Evolutionary conservation across 2,113 vertebrate genomes (phyloP), one percentile per base, ranked within the genome.

Genomic region (Dissostichus mawsoni): DNA sequence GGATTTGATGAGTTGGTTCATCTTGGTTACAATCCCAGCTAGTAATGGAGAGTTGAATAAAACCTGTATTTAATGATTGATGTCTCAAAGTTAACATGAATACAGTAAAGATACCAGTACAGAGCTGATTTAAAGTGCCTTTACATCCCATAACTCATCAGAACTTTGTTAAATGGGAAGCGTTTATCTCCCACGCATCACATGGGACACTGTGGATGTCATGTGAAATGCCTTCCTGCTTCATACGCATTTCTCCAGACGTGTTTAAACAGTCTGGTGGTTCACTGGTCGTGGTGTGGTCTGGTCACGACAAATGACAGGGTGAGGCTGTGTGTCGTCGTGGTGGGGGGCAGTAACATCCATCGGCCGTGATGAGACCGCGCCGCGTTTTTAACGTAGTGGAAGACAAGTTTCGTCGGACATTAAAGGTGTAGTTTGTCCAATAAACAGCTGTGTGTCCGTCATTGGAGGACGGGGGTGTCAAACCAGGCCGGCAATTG

Each of bases 251-350:
- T 20, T 69, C 67, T 79, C 44, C 3, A 12, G 78, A 88, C 61
- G 69, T 57, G 51, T 70, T 66, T 65, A 11, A 61, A 44, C 74
- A 45, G 78, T 69, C 18, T 74, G 61, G 74, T 69, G 71, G 62
- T 80, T 56, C 66, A 50, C 70, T 74, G 76, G 65, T 70, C 47
- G 61, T 36, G 81, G 68, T 78, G 58, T 63, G 84, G 90, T 90
- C 89, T 63, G 84, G 90, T 90, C 89, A 90, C 89, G 84, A 84
- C 87, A 80, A 69, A 93, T 90, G 88, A 90, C 80, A 89, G 89
- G 81, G 77, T 88, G 90, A 86, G 83, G 72, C 82, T 67, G 83
- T 18, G 52, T 78, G 74, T 47, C 56, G 70, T 62, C 20, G 12
- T 51, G 9, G 61, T 20, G 44, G 61, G 47, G 5, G 66, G 65